Conservation (phyloP, 2,113 vertebrate species). For the Melozone crissalis region DNA sequence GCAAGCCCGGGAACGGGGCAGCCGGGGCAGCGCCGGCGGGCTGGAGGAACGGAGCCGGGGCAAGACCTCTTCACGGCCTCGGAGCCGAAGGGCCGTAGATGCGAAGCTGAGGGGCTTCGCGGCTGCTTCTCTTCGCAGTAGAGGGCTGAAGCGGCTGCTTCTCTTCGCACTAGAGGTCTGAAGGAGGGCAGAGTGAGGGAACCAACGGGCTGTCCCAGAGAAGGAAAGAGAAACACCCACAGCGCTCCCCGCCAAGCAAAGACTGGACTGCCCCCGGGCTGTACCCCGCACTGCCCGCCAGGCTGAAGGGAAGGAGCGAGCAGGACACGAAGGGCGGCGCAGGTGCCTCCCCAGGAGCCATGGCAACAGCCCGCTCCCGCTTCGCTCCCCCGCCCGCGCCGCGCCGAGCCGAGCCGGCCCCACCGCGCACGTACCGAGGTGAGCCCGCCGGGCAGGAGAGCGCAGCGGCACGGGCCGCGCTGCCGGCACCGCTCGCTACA, state of each 20-base stretch:
- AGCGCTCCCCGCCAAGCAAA: fast-evolving
- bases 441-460: fast-evolving
- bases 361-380: background rate
- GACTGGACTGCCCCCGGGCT: fast-evolving
- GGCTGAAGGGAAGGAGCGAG: background rate
- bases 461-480: fast-evolving
- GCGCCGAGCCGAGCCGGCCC: too few species aligned
- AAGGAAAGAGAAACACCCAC: background rate
- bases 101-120: too few species aligned
- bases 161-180: background rate
- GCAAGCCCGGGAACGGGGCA: too few species aligned
- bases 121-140: background rate
- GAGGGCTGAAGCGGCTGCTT: too few species aligned
- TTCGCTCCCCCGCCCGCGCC: too few species aligned
- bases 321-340: too few species aligned
- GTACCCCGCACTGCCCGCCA: background rate
- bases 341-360: background rate
- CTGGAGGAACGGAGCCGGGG: background rate
- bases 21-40: background rate
- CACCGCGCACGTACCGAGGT: fast-evolving
- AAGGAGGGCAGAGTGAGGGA: background rate
- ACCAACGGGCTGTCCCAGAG: background rate
- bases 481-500: too few species aligned
- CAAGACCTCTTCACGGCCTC: background rate
- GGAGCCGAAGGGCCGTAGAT: background rate